Conservation (phyloP, 2,113 vertebrate species). For the Platanista minor region DNA sequence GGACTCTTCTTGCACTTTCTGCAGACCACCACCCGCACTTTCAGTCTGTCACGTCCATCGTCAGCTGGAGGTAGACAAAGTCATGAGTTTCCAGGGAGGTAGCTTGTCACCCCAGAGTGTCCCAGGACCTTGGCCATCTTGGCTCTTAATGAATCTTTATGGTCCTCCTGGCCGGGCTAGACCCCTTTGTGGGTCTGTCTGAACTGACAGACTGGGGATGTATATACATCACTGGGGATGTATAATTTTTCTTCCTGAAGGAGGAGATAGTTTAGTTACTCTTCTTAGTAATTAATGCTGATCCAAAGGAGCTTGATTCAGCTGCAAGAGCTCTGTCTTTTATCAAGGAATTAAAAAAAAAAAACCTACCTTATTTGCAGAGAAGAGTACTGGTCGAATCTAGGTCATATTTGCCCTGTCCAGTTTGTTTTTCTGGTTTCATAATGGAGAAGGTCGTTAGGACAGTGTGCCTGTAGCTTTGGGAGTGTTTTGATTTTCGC, state of each 20-base stretch:
- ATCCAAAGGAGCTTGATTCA: not conserved
- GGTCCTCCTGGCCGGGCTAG: not conserved
- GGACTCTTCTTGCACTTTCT: too few species aligned
- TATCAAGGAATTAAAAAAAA: not conserved
- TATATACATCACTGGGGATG: not conserved
- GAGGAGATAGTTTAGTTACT: not conserved
- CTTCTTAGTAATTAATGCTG: not conserved
- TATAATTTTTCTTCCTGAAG: not conserved
- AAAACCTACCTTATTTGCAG: not conserved
- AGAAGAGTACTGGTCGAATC: not conserved
- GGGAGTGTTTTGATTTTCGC: not conserved
- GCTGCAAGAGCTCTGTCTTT: not conserved
- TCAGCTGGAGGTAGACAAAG: not conserved
- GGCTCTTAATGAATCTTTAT: not conserved
- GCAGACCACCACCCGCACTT: accelerated
- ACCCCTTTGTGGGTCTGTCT: not conserved
- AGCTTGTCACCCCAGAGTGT: not conserved
- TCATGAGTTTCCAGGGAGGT: too few species aligned
- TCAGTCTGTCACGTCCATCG: not conserved
- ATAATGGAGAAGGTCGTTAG: not conserved
- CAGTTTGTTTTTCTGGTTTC: not conserved
- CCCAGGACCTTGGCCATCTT: not conserved
- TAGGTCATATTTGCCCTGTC: not conserved
- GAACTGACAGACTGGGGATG: not conserved
- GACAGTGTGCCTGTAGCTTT: not conserved